phyloP scores from a whole-genome alignment of 2,888 invertebrate genomes.

The Apamea sordens region DNA sequence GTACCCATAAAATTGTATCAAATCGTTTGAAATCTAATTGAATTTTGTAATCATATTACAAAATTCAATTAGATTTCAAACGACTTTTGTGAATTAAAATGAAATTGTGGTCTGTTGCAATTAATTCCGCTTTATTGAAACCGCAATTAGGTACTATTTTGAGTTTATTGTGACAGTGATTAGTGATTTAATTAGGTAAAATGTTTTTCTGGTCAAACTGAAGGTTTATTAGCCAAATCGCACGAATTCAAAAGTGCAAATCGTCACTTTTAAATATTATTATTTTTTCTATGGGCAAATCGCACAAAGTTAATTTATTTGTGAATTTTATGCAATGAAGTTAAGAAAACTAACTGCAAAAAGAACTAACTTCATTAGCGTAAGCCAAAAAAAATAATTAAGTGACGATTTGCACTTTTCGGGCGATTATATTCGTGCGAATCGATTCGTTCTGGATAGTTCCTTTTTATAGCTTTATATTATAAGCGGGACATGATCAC shows the following conservation, averaged over 20 bases:
- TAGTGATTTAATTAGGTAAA: background rate
- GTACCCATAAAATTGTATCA: background rate
- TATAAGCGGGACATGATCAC: too few species aligned
- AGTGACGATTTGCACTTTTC: too few species aligned
- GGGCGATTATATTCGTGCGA: too few species aligned
- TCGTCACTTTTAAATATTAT: too few species aligned
- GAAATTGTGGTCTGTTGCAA: background rate
- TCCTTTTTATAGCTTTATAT: background rate
- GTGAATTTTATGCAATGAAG: too few species aligned
- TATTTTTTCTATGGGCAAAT: too few species aligned
- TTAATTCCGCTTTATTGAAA: background rate
- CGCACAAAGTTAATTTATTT: too few species aligned
- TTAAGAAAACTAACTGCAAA: too few species aligned
- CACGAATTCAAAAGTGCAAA: background rate
- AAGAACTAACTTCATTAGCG: too few species aligned
- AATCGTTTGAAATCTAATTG: background rate
- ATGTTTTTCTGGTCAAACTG: background rate
- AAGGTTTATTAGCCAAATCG: background rate
- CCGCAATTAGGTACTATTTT: background rate
- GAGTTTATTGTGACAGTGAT: background rate
- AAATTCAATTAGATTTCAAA: too few species aligned
- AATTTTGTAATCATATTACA: slow-evolving; percentile 1
- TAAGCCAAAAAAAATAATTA: too few species aligned
- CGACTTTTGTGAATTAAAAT: slow-evolving; percentile 1
- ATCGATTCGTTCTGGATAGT: too few species aligned